Percentiles rank a stretch among this genome's conserved stretches.
These are phyloP conservation scores for Montifringilla adamsi DNA, from an alignment of 2,113 vertebrate species.

Conservation along the genomic window DNA sequence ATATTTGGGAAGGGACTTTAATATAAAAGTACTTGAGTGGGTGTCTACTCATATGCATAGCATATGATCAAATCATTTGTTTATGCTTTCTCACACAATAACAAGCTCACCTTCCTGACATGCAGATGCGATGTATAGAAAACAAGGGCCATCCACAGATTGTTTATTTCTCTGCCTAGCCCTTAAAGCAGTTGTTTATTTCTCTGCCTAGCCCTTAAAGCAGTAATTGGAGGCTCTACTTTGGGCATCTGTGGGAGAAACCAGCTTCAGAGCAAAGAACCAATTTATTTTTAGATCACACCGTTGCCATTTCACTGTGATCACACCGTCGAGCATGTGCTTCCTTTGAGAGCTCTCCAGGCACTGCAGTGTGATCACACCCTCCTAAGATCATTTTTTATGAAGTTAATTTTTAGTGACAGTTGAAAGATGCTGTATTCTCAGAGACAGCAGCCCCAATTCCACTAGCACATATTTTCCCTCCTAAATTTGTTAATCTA, in stretches of 20 bases:
- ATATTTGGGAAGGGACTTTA: not conserved
- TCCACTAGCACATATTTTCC: not conserved
- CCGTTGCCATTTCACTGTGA: conserved; percentile 38
- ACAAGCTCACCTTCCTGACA: not conserved
- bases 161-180: conserved; percentile 13
- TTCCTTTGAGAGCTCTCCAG: conserved; percentile 55
- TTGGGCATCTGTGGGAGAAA: conserved; percentile 15
- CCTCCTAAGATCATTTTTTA: conserved; percentile 20
- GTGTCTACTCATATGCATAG: not conserved
- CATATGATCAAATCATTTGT: not conserved
- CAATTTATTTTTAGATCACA: conserved; percentile 44
- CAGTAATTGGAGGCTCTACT: not conserved
- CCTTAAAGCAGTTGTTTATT: conserved; percentile 8
- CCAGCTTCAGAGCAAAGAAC: not conserved
- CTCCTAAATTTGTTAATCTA: not conserved
- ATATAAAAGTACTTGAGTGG: not conserved
- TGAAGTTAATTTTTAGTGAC: conserved; percentile 54
- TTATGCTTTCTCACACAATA: not conserved
- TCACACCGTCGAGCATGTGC: conserved; percentile 1
- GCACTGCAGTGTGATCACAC: conserved; percentile 20
- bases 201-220: not conserved
- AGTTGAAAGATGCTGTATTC: conserved; percentile 39
- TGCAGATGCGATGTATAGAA: not conserved
- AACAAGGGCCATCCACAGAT: not conserved
- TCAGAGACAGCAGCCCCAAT: not conserved